Conservation (phyloP, 2,888 invertebrate species). For the Amphipoea lucens region DNA sequence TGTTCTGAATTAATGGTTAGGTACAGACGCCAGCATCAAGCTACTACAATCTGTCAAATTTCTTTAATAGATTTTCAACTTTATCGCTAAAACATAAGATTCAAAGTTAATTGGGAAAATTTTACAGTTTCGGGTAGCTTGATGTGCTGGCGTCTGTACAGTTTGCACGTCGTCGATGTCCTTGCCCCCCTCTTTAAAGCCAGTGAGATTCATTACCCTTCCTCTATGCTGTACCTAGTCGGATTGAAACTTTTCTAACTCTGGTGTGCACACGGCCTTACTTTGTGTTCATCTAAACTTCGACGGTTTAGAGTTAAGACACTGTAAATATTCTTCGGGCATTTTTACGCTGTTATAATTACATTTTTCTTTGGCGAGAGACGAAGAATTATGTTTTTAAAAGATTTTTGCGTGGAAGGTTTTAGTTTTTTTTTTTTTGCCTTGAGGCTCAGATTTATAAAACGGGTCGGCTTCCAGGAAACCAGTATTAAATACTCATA, state of each 20-base stretch:
- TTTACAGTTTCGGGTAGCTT: too few relatives aligned
- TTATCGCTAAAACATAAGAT: too few relatives aligned
- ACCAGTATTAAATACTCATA: not conserved
- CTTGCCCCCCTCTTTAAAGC: too few relatives aligned
- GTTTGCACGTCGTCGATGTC: too few relatives aligned
- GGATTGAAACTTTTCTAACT: not conserved
- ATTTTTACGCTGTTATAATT: slow-evolving; percentile 37
- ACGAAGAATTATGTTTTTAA: not conserved
- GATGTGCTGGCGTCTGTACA: too few relatives aligned
- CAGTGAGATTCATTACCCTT: not conserved
- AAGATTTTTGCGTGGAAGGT: not conserved
- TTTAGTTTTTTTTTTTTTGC: not conserved
- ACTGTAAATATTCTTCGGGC: slow-evolving; percentile 8
- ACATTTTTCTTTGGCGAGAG: slow-evolving; percentile 14
- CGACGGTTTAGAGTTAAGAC: not conserved
- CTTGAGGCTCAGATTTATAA: not conserved
- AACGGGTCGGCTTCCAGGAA: too few relatives aligned
- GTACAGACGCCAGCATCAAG: too few relatives aligned
- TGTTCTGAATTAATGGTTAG: too few relatives aligned
- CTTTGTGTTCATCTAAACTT: slow-evolving; percentile 29
- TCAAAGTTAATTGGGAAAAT: too few relatives aligned
- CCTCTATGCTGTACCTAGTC: not conserved
- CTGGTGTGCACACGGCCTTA: not conserved
- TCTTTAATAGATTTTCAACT: too few relatives aligned
- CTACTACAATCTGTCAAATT: too few relatives aligned